phyloP scores from a whole-genome alignment of 2,888 invertebrate genomes.

The Drosophila birchii region DNA sequence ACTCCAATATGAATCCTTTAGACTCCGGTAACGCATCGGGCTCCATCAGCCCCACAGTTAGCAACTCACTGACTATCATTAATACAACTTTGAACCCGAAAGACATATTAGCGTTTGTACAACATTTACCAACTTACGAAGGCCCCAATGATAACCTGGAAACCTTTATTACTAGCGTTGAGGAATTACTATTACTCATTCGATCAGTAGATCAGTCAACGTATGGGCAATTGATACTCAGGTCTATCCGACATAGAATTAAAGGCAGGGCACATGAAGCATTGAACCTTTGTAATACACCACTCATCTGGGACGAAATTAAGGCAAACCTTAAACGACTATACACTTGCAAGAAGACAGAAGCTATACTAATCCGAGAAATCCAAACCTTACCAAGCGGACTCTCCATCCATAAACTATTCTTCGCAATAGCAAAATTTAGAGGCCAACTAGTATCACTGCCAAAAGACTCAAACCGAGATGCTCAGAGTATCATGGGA shows the following conservation, averaged over 20 bases:
- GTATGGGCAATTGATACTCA: constrained; percentile 1
- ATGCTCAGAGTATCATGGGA: no score
- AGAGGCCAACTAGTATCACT: no score
- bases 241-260: not conserved
- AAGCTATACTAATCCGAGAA: no score
- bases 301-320: no score
- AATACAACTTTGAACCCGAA: constrained; percentile 10
- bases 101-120: not conserved
- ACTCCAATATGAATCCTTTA: not conserved
- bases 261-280: not conserved
- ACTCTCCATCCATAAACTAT: no score
- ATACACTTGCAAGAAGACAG: no score
- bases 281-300: no score
- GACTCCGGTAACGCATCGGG: constrained; percentile 25
- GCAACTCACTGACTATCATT: constrained; percentile 12
- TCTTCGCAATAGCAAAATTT: no score
- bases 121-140: not conserved
- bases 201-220: constrained; percentile 12
- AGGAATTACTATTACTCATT: constrained; percentile 17
- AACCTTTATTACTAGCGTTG: constrained; percentile 9
- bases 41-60: constrained; percentile 17
- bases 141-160: constrained; percentile 12
- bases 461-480: no score
- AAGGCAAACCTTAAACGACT: no score
- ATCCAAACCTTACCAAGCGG: no score